These are phyloP conservation scores for Drosophila athabasca DNA, from an alignment of 1,140 invertebrate genomes.

Conservation along the genomic window DNA sequence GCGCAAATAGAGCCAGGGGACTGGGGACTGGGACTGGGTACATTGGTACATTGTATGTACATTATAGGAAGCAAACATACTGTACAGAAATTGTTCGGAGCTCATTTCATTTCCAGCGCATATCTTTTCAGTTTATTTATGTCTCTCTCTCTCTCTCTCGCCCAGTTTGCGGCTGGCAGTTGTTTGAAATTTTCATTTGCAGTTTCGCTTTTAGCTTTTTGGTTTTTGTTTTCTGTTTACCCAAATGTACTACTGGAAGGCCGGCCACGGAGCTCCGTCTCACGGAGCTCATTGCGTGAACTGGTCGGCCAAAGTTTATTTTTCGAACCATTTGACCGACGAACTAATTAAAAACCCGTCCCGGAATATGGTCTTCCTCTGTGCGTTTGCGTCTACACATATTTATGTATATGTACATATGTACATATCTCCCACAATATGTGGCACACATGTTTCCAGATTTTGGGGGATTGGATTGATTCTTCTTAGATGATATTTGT, in stretches of 20 bases:
- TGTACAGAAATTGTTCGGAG: conserved; percentile 51
- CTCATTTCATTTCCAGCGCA: conserved; percentile 67
- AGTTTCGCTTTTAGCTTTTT: conserved; percentile 51
- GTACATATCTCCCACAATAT: conserved; percentile 47
- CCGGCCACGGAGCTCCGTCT: too few species aligned
- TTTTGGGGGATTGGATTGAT: conserved; percentile 1
- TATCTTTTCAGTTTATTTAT: conserved; percentile 60
- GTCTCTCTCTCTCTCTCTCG: conserved; percentile 8
- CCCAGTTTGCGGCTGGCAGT: conserved; percentile 28
- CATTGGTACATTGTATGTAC: too few species aligned
- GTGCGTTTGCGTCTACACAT: not conserved
- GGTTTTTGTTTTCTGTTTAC: conserved; percentile 58
- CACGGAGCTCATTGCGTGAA: conserved; percentile 50
- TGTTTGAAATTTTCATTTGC: conserved; percentile 78
- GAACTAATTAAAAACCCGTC: conserved; percentile 70
- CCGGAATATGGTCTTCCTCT: conserved; percentile 22
- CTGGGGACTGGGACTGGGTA: too few species aligned
- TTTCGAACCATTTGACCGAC: conserved; percentile 48
- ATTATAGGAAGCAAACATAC: conserved; percentile 40
- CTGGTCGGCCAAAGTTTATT: conserved; percentile 65
- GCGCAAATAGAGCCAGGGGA: conserved; percentile 15
- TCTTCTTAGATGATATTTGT: conserved; percentile 20
- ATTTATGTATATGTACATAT: too few species aligned
- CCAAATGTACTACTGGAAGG: conserved; percentile 22
- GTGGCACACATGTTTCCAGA: conserved; percentile 60